Conservation (phyloP, 2,797 vertebrate species). For the Enoplosus armatus region DNA sequence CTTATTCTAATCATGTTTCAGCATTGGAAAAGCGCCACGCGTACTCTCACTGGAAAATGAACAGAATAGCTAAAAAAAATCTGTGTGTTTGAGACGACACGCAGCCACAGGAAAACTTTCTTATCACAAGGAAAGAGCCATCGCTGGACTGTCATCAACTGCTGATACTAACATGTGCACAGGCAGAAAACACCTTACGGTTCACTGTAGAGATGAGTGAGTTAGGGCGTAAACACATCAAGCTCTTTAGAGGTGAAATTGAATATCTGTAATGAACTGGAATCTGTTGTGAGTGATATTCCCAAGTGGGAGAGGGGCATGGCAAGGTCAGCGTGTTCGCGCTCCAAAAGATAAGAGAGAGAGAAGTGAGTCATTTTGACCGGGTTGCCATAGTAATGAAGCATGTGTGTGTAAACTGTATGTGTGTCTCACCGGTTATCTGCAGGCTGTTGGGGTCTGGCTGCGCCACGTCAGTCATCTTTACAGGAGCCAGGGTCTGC, state of each 20-base stretch:
- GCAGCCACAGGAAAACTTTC: slow-evolving; percentile 7
- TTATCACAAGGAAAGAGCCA: slow-evolving; percentile 35
- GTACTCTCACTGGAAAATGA: slow-evolving; percentile 8
- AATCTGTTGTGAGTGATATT: slow-evolving; percentile 51
- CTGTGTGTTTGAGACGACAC: not conserved
- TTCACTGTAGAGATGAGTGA: not conserved
- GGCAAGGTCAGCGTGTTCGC: slow-evolving; percentile 44
- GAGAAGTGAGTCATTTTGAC: slow-evolving; percentile 38
- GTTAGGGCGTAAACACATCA: not conserved
- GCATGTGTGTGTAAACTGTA: slow-evolving; percentile 1
- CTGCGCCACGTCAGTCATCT: slow-evolving; percentile 75
- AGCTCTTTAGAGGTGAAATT: not conserved
- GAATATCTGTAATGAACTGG: slow-evolving; percentile 31
- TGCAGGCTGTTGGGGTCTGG: slow-evolving; percentile 64
- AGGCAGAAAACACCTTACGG: slow-evolving; percentile 14
- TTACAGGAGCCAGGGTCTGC: slow-evolving; percentile 77
- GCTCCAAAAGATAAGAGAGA: slow-evolving; percentile 30
- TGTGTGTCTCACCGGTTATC: slow-evolving; percentile 60
- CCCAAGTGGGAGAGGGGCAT: slow-evolving; percentile 45
- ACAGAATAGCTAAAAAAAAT: not conserved
- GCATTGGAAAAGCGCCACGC: not conserved
- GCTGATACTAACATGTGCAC: slow-evolving; percentile 10
- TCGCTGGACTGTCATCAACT: slow-evolving; percentile 10
- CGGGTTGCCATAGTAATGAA: slow-evolving; percentile 17
- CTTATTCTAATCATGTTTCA: not conserved